phyloP scores from a whole-genome alignment of 2,113 vertebrate species.

The Syngnathus floridae region DNA sequence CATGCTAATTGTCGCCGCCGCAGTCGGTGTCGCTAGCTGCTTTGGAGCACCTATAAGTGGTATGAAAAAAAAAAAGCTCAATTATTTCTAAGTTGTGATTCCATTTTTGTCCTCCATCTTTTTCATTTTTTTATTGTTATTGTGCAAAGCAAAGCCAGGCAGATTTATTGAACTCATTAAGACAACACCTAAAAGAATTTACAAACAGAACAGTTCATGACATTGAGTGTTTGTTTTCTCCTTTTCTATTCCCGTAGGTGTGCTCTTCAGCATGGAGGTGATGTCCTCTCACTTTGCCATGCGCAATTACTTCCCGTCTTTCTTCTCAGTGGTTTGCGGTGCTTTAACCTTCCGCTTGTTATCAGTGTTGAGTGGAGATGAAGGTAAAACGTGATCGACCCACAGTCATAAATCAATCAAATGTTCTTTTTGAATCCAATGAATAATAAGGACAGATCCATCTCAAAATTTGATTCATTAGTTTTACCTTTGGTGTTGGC shows the following conservation, averaged over 20 bases:
- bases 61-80: conserved; percentile 47
- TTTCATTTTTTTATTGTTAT: conserved; percentile 10
- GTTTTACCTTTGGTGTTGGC: no score
- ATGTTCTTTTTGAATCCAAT: no score
- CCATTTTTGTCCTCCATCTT: conserved; percentile 6
- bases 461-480: no score
- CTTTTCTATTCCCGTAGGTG: conserved; percentile 65
- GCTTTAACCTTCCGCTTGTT: conserved; percentile 83
- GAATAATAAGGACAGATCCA: no score
- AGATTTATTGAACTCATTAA: no score
- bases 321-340: conserved; percentile 79
- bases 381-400: no score
- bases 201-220: not conserved
- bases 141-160: not conserved
- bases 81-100: not conserved
- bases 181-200: no score
- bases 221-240: not conserved
- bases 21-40: conserved; percentile 83
- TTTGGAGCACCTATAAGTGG: conserved; percentile 87
- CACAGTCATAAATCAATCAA: no score
- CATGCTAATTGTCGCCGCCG: conserved; percentile 81
- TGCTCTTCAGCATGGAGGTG: conserved; percentile 90
- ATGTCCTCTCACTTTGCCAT: conserved; percentile 81
- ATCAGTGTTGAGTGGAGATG: conserved; percentile 79
- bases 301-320: conserved; percentile 83